These are phyloP conservation scores for Pampusana beccarii DNA, from an alignment of 2,113 vertebrate species.

Conservation along the genomic window DNA sequence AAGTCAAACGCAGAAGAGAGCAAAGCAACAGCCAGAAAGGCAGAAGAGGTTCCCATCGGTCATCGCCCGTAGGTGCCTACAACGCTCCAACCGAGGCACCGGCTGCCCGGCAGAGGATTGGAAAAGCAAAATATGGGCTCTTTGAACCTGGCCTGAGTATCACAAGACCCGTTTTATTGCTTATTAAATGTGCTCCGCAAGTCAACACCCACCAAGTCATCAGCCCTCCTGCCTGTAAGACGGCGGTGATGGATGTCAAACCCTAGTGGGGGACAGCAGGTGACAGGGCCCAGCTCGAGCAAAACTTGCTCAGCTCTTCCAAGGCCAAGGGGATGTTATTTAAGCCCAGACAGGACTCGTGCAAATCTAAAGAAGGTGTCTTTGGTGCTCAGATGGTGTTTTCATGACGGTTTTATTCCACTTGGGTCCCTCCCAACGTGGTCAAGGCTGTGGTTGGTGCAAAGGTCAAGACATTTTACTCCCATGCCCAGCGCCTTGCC, in stretches of 20 bases:
- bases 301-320: neutral
- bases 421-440: neutral
- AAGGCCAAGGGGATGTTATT: neutral
- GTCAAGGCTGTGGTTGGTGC: neutral
- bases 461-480: slow-evolving; percentile 15
- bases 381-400: neutral
- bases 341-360: neutral
- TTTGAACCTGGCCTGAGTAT: neutral
- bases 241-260: neutral
- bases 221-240: neutral
- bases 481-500: neutral
- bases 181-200: neutral
- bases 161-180: neutral
- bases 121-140: neutral
- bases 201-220: neutral
- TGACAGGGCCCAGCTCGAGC: neutral
- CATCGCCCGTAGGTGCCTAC: neutral
- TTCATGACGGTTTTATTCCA: neutral
- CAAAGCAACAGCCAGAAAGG: neutral
- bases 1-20: neutral
- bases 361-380: neutral
- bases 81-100: neutral
- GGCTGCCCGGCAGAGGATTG: neutral
- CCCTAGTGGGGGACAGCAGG: neutral
- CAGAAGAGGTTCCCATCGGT: neutral